Evolutionary conservation across 2,797 vertebrate species (phyloP), one percentile per base, ranked within the genome.

Genomic region (Halcyon smyrnensis): DNA sequence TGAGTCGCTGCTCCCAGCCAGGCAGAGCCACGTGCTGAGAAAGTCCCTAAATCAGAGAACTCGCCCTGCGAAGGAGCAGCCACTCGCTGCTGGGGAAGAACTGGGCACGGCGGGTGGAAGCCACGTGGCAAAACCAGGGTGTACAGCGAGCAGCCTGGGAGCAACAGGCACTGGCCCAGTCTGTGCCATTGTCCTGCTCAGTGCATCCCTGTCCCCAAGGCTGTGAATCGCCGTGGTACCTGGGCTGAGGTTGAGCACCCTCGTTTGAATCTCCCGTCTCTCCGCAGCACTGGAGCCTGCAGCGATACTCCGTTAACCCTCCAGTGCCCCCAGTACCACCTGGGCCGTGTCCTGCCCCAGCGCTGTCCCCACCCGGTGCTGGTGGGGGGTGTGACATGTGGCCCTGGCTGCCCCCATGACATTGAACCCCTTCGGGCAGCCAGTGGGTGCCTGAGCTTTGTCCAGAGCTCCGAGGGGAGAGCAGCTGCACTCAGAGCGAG

Each of bases 181-280:
- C 48, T 25, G 24, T 50, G 48, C 25, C 48, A 27, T 25, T 15
- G 24, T 50, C 60, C 3, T 36, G 34, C 37, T 27, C 10, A 0
- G 51, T 8, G 56, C 43, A 6, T 9, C 63, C 64, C 53, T 45
- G n/a, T 64, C 59, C 63, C 54, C 63, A 16, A 2, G 39, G 39
- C 48, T 43, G 4, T 2, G 17, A 45, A 51, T 37, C 32, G 32
- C 10, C 1, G 1, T 1, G 6, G 56, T 2, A 20, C 3, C 15
- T 5, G 17, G 43, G 15, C 59, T 34, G 80, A 25, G 37, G 20
- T 24, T 50, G 48, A 53, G 51, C 51, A 53, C 51, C 16, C 51
- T 30, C 16, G 9, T 50, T 11, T 50, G 51, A 23, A 3, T 5
- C n/a, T 80, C 46, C 54, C 8, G 15, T 2, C 7, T 12, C n/a